phyloP scores from a whole-genome alignment of 2,888 invertebrate genomes.

The Aleiodes testaceus region DNA sequence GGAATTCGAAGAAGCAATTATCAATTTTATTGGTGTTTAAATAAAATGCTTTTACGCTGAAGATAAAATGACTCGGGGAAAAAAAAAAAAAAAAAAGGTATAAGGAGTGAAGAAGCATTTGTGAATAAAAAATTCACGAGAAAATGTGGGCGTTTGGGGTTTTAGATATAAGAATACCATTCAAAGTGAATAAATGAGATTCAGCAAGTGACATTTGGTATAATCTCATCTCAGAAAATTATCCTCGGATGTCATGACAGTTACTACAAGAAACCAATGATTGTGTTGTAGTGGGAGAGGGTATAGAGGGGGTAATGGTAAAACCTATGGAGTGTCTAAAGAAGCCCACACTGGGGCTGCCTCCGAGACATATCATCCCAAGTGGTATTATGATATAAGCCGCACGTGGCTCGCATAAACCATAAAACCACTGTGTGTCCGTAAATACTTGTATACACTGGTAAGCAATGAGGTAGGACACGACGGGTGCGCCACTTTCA shows the following conservation, averaged over 20 bases:
- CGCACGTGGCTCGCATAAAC: conserved; percentile 50
- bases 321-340: conserved; percentile 6
- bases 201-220: conserved; percentile 31
- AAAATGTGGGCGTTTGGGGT: conserved; percentile 21
- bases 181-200: conserved; percentile 22
- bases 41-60: conserved; percentile 24
- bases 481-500: conserved; percentile 34
- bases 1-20: conserved; percentile 11
- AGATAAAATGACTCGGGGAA: conserved; percentile 15
- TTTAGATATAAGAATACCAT: conserved; percentile 14
- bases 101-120: background rate
- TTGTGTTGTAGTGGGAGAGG: background rate
- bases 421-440: conserved; percentile 47
- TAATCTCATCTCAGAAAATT: conserved; percentile 33
- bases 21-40: conserved; percentile 5
- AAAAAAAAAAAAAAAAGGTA: background rate
- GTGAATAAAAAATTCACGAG: conserved; percentile 24
- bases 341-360: conserved; percentile 29
- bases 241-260: conserved; percentile 24
- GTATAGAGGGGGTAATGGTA: background rate
- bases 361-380: conserved; percentile 39
- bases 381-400: conserved; percentile 61
- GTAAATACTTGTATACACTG: conserved; percentile 47
- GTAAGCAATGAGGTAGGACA: conserved; percentile 32
- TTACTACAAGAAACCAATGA: conserved; percentile 13